Conservation (phyloP, 2,113 vertebrate genomes). For the Nycticebus coucang region DNA sequence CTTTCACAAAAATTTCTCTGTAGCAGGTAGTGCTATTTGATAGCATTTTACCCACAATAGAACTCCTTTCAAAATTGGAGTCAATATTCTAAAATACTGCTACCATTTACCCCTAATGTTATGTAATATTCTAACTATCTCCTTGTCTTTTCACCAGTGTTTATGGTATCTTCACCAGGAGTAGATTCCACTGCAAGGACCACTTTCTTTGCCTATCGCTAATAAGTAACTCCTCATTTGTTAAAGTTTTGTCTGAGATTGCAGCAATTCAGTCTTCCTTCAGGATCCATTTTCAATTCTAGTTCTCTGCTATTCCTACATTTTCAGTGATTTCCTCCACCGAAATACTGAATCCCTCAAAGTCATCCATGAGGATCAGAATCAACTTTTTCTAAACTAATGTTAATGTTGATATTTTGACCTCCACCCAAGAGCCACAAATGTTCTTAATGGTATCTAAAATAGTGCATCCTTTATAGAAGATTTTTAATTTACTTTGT, state of each 20-base stretch:
- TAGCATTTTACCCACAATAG: background rate
- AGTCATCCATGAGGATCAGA: background rate
- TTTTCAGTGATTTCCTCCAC: background rate
- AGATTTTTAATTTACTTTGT: background rate
- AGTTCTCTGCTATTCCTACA: background rate
- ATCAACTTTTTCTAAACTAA: background rate
- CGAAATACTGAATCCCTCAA: background rate
- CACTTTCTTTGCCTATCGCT: background rate
- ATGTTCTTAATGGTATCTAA: background rate
- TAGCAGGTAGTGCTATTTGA: background rate
- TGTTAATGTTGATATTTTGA: background rate
- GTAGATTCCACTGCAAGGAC: background rate
- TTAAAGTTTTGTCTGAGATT: background rate
- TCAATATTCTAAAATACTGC: background rate
- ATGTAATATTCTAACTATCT: background rate
- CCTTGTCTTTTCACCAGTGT: background rate
- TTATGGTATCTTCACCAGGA: background rate
- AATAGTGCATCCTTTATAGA: background rate
- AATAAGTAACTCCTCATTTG: background rate
- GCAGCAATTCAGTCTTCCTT: background rate
- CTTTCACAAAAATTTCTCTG: background rate
- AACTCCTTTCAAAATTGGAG: background rate
- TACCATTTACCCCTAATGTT: background rate
- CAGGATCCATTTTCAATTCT: background rate
- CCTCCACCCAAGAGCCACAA: background rate